Evolutionary conservation across 2,888 invertebrate species (phyloP).

Genomic region (Mesorhabditis spiculigera): DNA sequence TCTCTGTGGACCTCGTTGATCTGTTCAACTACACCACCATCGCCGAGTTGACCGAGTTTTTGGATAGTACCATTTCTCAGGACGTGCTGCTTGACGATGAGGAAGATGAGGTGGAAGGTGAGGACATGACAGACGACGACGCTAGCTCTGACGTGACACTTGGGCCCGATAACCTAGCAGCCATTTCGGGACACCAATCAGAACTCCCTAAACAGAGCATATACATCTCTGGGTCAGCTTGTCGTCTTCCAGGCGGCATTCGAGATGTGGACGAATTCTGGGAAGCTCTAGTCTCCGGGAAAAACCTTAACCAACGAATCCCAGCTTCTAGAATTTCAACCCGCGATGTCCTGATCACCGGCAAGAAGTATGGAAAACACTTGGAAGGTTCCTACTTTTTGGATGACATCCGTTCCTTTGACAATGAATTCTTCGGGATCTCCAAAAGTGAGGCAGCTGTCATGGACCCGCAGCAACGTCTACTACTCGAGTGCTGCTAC

Average conservation of each 20-base stretch:
- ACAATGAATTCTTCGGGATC: slow-evolving; percentile 50
- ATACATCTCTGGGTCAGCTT: slow-evolving; percentile 22
- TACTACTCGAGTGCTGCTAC: slow-evolving; percentile 46
- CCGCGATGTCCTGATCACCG: slow-evolving; percentile 39
- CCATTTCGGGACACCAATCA: too few species aligned
- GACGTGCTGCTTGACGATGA: not conserved
- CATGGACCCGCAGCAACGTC: slow-evolving; percentile 54
- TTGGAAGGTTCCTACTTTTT: slow-evolving; percentile 53
- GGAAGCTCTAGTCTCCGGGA: slow-evolving; percentile 39
- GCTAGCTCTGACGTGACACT: not conserved
- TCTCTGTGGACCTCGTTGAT: slow-evolving; percentile 25
- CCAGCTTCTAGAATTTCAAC: slow-evolving; percentile 44
- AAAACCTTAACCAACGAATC: slow-evolving; percentile 35
- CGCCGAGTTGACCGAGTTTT: slow-evolving; percentile 21
- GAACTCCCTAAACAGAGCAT: not conserved
- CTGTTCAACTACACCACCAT: slow-evolving; percentile 37
- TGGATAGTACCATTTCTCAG: slow-evolving; percentile 12
- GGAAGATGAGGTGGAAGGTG: not conserved
- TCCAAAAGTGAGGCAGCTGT: slow-evolving; percentile 46
- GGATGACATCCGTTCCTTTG: slow-evolving; percentile 35
- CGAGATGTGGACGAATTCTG: slow-evolving; percentile 40
- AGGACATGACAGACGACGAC: not conserved
- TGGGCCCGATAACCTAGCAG: too few species aligned
- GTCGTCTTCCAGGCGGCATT: slow-evolving; percentile 48
- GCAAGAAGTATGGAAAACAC: slow-evolving; percentile 31